Conservation (phyloP, 2,113 vertebrate species). For the Neofelis nebulosa region DNA sequence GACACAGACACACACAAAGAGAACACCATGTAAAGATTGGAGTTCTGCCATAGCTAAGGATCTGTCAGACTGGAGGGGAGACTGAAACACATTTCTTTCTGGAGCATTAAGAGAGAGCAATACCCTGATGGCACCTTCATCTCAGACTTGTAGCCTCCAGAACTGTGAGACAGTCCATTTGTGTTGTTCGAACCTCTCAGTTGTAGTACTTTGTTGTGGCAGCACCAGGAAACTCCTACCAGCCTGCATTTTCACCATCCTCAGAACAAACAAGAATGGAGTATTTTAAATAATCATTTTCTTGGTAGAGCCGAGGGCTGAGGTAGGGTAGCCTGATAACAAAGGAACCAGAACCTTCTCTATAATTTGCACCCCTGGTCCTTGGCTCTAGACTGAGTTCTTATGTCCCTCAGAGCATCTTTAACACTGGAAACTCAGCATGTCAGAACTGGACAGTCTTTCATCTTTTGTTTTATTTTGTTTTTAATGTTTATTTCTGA, state of each 20-base stretch:
- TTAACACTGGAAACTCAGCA: background rate
- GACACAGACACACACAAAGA: background rate
- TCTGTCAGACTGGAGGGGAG: background rate
- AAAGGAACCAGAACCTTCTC: background rate
- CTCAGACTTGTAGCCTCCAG: background rate
- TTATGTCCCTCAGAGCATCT: background rate
- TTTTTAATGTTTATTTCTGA: too few species aligned
- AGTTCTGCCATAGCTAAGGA: background rate
- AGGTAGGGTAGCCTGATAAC: background rate
- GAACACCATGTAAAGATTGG: background rate
- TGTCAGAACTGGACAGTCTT: background rate
- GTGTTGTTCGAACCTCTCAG: background rate
- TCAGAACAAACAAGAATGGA: background rate
- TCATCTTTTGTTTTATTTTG: background rate
- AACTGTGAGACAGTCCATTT: background rate
- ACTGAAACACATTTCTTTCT: background rate
- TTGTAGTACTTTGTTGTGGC: background rate
- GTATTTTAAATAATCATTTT: background rate
- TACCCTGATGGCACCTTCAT: background rate
- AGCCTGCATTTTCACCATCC: background rate
- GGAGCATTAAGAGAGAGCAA: background rate
- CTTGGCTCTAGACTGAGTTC: background rate
- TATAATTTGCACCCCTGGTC: background rate
- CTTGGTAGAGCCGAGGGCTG: background rate
- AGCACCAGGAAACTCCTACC: background rate